Percentiles rank a stretch among this genome's conserved stretches.
Evolutionary conservation across 2,113 vertebrate genomes (phyloP).

Genomic region (Leptosomus discolor): DNA sequence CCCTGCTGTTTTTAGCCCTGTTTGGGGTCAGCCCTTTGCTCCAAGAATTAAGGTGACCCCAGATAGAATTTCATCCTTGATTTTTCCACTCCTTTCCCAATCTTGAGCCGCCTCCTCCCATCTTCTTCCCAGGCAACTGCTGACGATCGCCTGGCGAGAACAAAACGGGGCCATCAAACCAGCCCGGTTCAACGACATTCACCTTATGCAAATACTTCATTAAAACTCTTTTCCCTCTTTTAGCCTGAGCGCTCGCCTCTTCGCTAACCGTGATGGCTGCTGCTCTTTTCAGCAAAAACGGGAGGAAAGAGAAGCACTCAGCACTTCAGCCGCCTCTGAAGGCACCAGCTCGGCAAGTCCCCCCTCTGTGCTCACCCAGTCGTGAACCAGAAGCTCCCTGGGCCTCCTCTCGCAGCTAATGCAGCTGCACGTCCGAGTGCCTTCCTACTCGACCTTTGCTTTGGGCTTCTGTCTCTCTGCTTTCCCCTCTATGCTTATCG

Average conservation of each 20-base stretch:
- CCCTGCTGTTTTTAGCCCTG: neutral
- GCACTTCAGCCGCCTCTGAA: accelerated
- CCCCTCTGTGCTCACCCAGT: accelerated
- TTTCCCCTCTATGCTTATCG: neutral
- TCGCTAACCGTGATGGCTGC: accelerated
- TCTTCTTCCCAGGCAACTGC: neutral
- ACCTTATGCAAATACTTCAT: accelerated
- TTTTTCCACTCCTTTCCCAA: neutral
- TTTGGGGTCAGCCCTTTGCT: neutral
- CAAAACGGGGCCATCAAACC: neutral
- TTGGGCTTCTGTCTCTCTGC: neutral
- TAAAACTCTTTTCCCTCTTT: neutral
- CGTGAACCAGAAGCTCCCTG: neutral
- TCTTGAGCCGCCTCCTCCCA: neutral
- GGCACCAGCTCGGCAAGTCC: neutral
- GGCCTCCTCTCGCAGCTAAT: neutral
- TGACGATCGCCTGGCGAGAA: neutral
- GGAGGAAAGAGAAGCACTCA: neutral
- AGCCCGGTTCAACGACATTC: neutral
- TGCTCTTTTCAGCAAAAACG: neutral
- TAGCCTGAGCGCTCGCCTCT: neutral
- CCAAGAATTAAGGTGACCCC: neutral
- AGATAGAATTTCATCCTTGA: neutral
- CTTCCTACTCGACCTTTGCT: neutral
- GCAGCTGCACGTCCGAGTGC: neutral